Conservation (phyloP, 2,888 invertebrate genomes). For the Heliothis peltigera region DNA sequence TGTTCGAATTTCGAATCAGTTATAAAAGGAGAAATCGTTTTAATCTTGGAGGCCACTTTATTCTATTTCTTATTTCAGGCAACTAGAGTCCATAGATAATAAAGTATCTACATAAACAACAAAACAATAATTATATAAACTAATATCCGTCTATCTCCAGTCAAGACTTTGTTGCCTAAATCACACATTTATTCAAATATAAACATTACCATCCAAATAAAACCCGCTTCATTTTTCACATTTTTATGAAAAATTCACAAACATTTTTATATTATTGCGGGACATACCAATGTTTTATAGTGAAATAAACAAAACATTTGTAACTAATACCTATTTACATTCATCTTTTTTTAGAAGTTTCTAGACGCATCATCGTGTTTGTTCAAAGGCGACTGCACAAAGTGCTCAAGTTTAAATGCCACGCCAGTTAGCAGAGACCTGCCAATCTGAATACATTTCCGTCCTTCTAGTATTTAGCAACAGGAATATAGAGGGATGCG, state of each 20-base stretch:
- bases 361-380: constrained; percentile 82
- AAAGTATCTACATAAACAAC: no score
- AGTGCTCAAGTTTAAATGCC: constrained; percentile 75
- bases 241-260: constrained; percentile 46
- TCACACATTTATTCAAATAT: constrained; percentile 30
- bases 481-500: constrained; percentile 57
- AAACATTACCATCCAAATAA: constrained; percentile 36
- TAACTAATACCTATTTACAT: constrained; percentile 63
- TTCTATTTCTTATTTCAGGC: no score
- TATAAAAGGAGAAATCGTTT: neutral
- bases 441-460: constrained; percentile 62
- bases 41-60: neutral
- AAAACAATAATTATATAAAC: no score
- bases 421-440: constrained; percentile 71
- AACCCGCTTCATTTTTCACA: constrained; percentile 26
- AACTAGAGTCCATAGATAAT: no score
- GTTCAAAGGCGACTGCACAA: constrained; percentile 77
- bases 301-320: constrained; percentile 70
- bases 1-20: neutral
- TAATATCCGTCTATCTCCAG: constrained; percentile 5
- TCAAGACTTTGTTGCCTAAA: constrained; percentile 23
- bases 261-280: constrained; percentile 34
- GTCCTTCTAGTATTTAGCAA: constrained; percentile 48
- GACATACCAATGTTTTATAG: constrained; percentile 51
- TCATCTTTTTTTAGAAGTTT: constrained; percentile 80